Conservation (phyloP, 2,797 vertebrate genomes). For the Borostomias antarcticus region DNA sequence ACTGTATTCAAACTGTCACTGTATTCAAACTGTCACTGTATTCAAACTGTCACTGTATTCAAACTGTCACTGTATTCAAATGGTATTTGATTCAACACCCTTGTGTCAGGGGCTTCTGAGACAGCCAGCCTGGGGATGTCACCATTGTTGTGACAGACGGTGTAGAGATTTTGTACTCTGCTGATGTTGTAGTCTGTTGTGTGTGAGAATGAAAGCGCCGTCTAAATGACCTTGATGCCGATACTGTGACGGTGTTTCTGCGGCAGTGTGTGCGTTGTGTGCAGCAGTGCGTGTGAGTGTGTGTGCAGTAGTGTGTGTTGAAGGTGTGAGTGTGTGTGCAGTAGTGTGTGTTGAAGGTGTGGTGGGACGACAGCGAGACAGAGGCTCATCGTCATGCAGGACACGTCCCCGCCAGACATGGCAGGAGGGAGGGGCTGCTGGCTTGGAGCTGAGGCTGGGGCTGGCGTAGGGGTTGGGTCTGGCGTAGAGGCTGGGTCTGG, state of each 20-base stretch:
- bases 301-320: too few species aligned
- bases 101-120: neutral
- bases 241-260: neutral
- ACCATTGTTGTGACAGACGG: neutral
- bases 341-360: too few species aligned
- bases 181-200: constrained; percentile 17
- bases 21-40: too few species aligned
- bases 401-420: constrained; percentile 40
- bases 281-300: neutral
- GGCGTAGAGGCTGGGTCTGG: neutral
- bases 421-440: neutral
- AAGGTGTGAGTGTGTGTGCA: too few species aligned
- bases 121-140: neutral
- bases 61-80: neutral
- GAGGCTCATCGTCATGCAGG: constrained; percentile 39
- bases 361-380: neutral
- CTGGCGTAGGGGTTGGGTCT: too few species aligned
- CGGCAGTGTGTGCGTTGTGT: neutral
- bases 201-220: constrained; percentile 14
- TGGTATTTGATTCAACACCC: neutral
- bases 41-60: too few species aligned
- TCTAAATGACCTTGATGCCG: neutral
- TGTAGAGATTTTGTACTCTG: neutral
- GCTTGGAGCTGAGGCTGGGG: too few species aligned
- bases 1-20: too few species aligned